Base-by-base conservation (phyloP, 2,888 invertebrate species). In the Eumerus sabulonum region DNA sequence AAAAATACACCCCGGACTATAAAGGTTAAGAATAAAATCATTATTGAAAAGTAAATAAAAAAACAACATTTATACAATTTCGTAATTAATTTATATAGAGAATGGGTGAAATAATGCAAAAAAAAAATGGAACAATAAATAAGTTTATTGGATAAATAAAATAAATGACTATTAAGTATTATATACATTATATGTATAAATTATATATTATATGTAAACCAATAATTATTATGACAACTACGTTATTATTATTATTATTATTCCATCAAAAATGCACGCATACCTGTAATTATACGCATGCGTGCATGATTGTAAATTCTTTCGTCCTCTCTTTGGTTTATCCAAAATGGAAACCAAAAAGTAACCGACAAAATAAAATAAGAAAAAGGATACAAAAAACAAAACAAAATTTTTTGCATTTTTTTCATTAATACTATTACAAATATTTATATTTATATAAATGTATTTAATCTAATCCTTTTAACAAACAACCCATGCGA, bases 341-440 rank as follows among this genome's bases (percentile, higher is more conserved):
- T 83, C 81, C 76, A 85, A 84, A 85, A 84, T 83, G 84, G 81
- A 76, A 84, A 27, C 3, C 27, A 83, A 84, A 84, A 82, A 72
- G n/a, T n/a, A n/a, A n/a, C n/a, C n/a, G n/a, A 27, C 45, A 74
- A 82, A 82, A 66, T n/a, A n/a, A n/a, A n/a, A n/a, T n/a, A 14
- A 60, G 56, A 54, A 42, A 64, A 76, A 63, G 13, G 54, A 68
- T 45, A 59, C 1, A 54, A 18, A 60, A 56, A 56, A 56, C 48
- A 50, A 44, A 74, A 66, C 17, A 18, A 74, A 44, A 56, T 60
- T 56, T 77, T 79, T 74, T 79, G 74, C 79, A 79, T 73, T 79
- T 79, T 79, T 79, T 79, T 79, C 3, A 74, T 74, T 79, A 74
- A 70, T 60, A 79, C 74, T 66, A 73, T 74, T 60, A 74, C 68